A percentile compares a stretch with the other conserved stretches of the same genome.
Conservation (phyloP, 1,140 invertebrate species). For the Dysdera silvatica region DNA sequence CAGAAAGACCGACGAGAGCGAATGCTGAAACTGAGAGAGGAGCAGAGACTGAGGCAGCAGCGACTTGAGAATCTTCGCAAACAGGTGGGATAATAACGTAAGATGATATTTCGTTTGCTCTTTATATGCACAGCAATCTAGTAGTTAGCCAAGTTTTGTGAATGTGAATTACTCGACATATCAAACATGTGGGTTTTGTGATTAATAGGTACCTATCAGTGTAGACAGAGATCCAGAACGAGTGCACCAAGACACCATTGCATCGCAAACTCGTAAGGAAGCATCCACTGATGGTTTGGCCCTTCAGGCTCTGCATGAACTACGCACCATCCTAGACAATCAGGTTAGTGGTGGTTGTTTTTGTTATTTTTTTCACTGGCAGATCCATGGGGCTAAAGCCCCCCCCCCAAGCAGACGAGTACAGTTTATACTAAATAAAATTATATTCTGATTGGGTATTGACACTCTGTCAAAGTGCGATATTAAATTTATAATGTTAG, state of each 20-base stretch:
- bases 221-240: conserved; percentile 12
- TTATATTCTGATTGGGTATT: too few relatives aligned
- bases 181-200: neutral
- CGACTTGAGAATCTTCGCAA: conserved; percentile 28
- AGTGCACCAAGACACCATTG: conserved; percentile 22
- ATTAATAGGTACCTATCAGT: conserved; percentile 12
- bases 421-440: too few relatives aligned
- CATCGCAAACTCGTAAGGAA: conserved; percentile 25
- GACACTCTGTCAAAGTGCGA: too few relatives aligned
- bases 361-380: too few relatives aligned
- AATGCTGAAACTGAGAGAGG: conserved; percentile 27
- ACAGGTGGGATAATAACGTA: conserved; percentile 30
- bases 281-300: conserved; percentile 21
- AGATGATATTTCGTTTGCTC: conserved; percentile 19
- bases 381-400: too few relatives aligned
- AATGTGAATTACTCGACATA: too few relatives aligned
- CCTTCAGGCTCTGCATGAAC: conserved; percentile 26
- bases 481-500: too few relatives aligned
- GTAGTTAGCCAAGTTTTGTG: too few relatives aligned
- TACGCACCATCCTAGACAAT: conserved; percentile 25
- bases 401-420: too few relatives aligned
- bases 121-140: neutral
- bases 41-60: conserved; percentile 12
- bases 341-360: too few relatives aligned
- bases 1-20: conserved; percentile 24